Evolutionary conservation across 2,797 vertebrate genomes (phyloP).

Genomic region (Cryptoblepharus egeriae): DNA sequence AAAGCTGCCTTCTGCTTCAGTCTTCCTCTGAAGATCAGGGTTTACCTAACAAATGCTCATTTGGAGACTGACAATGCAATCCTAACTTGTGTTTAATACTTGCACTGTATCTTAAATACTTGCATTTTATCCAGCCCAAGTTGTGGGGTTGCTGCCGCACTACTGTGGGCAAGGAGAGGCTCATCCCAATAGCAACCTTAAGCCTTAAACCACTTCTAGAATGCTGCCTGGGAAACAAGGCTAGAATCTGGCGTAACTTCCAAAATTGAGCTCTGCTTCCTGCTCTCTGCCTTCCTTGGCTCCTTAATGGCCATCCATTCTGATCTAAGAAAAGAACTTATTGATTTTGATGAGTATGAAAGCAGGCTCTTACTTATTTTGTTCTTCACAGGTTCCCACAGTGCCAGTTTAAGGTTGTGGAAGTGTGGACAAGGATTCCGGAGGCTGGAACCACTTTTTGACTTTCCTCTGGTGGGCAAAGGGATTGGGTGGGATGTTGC

Average conservation of each 20-base stretch:
- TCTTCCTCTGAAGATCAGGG: not conserved
- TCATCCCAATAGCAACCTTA: too few species aligned
- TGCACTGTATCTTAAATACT: too few species aligned
- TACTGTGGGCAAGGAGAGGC: too few species aligned
- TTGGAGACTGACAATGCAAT: too few species aligned
- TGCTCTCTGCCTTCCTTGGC: too few species aligned
- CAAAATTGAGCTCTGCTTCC: too few species aligned
- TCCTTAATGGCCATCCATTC: not conserved
- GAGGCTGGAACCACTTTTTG: slow-evolving; percentile 84
- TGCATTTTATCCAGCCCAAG: too few species aligned
- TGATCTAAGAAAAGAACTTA: not conserved
- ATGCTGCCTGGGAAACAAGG: too few species aligned
- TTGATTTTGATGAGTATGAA: not conserved
- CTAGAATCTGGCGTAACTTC: too few species aligned
- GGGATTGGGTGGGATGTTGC: not conserved
- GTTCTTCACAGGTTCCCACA: slow-evolving; percentile 87
- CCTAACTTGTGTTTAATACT: too few species aligned
- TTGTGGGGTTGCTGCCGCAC: too few species aligned
- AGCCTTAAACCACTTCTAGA: too few species aligned
- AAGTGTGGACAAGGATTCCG: slow-evolving; percentile 87
- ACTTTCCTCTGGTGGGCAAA: slow-evolving; percentile 87
- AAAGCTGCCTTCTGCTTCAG: not conserved
- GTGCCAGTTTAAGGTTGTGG: slow-evolving; percentile 87
- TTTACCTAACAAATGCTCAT: not conserved
- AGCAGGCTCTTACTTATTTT: not conserved